Evolutionary conservation across 2,888 invertebrate species (phyloP), one percentile per base, ranked within the genome.

Genomic region (Lepidochrysops patricia): DNA sequence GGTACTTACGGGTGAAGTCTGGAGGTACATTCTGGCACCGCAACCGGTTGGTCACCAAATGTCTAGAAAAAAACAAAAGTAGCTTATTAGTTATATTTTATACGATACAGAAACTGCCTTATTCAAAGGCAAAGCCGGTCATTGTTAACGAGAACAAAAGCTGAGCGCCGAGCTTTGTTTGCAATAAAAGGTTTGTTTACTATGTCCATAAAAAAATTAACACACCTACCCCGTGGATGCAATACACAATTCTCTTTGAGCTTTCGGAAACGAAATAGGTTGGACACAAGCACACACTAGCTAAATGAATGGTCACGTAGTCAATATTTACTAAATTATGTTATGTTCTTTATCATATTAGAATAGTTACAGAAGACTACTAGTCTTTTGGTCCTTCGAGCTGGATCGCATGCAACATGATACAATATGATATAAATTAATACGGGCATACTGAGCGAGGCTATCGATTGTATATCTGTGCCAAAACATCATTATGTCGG

Each of bases 1-100:
- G 27, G 65, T 80, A 88, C 87, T 87, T 71, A 88, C 87, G 83
- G 83, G 80, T 85, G 81, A 79, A 77, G 79, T 79, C 71, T 79
- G 76, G 70, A 74, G 72, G 68, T 74, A 71, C 86, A 84, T 86
- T 66, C 63, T 70, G 69, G 67, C 66, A 66, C 70, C 71, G 68
- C 72, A 71, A 67, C 54, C 43, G 50, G 62, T 32, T 64, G 48
- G 62, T 66, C 66, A 68, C 61, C 61, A 61, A 68, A 67, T 63
- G 65, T 68, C 68, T 68, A 66, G 67, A 23, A 68, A 15, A 56
- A 61, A 62, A 63, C 61, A 61, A 60, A 58, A 61, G 9, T 27
- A 13, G 54, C 58, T 60, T 63, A 58, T 58, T 49, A n/a, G n/a
- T n/a, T 60, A 57, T 58, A 56, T 65, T 66, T 64, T 52, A 35